A percentile compares a stretch with the other conserved stretches of the same genome.
These are phyloP conservation scores for Pygoscelis antarcticus DNA, from an alignment of 2,113 vertebrate species.

Conservation along the genomic window DNA sequence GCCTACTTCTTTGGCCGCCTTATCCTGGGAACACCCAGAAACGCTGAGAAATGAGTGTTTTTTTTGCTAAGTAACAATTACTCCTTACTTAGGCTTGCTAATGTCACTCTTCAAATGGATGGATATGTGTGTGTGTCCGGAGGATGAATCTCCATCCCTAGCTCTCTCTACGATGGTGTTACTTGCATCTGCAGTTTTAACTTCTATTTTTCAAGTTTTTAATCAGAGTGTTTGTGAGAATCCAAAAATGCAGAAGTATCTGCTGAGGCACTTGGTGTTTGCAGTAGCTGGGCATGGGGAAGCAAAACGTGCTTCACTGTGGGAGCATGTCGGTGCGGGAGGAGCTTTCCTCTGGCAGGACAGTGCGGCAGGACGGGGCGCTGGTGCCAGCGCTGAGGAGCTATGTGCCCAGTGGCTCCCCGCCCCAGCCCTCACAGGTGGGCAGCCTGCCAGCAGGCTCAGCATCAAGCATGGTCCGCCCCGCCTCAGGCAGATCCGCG, in stretches of 20 bases:
- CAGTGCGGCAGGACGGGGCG: fast-evolving
- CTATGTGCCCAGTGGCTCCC: fast-evolving
- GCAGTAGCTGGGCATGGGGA: fast-evolving
- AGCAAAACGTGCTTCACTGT: fast-evolving
- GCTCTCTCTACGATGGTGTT: neutral
- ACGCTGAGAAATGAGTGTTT: fast-evolving
- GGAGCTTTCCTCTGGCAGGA: neutral
- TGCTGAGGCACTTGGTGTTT: neutral
- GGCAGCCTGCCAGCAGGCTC: neutral
- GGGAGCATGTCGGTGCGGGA: fast-evolving
- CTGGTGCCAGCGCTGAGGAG: neutral
- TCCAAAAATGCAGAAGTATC: neutral
- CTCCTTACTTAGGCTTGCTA: neutral
- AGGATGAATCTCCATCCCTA: neutral
- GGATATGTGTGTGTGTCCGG: neutral
- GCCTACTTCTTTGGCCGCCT: neutral
- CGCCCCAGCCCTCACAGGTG: fast-evolving
- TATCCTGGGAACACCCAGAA: neutral
- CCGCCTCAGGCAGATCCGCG: fast-evolving
- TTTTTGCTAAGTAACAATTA: neutral
- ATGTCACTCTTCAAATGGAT: neutral
- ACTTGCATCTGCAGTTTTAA: neutral
- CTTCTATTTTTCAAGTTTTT: neutral
- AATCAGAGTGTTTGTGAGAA: neutral
- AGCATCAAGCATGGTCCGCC: fast-evolving